phyloP scores from a whole-genome alignment of 2,797 vertebrate genomes.

The Poecilia wingei region DNA sequence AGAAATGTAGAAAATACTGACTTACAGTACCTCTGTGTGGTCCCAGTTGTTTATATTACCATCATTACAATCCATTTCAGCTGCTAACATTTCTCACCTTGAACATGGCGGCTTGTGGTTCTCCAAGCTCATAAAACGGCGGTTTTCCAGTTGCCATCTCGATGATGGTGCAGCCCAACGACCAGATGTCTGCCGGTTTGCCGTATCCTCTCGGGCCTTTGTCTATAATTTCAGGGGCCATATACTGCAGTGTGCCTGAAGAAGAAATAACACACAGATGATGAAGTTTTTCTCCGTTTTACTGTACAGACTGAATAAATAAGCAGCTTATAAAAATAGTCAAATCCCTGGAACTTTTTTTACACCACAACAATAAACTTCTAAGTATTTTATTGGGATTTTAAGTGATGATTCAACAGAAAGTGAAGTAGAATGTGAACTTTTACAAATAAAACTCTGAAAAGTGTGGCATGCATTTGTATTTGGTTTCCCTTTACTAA shows the following conservation, averaged over 20 bases:
- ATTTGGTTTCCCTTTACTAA: neutral
- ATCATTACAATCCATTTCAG: slow-evolving; percentile 9
- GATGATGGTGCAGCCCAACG: slow-evolving; percentile 96
- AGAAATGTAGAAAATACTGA: neutral
- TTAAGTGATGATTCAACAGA: neutral
- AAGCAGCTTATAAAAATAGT: neutral
- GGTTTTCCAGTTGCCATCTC: slow-evolving; percentile 99
- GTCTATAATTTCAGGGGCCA: slow-evolving; percentile 99
- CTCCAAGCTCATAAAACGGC: slow-evolving; percentile 96
- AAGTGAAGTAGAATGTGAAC: neutral
- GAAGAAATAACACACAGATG: slow-evolving; percentile 39
- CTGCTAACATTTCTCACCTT: slow-evolving; percentile 84
- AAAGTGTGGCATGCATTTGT: neutral
- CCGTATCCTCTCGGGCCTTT: slow-evolving; percentile 96
- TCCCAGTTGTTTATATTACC: neutral
- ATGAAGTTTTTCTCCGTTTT: neutral
- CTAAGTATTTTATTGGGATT: neutral
- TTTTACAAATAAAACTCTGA: neutral
- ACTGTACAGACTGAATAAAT: neutral
- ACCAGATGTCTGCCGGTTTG: slow-evolving; percentile 98
- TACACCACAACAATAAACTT: neutral
- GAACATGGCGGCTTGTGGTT: slow-evolving; percentile 99
- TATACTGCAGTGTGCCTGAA: slow-evolving; percentile 96
- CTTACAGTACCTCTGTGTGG: neutral
- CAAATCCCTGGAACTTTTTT: neutral